Evolutionary conservation across 2,888 invertebrate species (phyloP).

Genomic region (Ethmia dodecea): DNA sequence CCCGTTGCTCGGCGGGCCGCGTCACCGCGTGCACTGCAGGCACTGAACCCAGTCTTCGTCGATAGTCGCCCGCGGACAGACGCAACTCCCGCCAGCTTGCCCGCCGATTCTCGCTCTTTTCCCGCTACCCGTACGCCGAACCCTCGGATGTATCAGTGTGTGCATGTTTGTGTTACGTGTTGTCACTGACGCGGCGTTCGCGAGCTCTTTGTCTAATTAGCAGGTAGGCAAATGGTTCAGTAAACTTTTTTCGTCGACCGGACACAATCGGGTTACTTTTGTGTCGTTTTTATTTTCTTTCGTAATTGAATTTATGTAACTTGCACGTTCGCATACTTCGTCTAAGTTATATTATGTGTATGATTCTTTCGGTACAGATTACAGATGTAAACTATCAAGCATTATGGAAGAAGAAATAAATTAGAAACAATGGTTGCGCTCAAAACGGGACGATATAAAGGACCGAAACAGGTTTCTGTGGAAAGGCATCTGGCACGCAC

Average conservation of each 20-base stretch:
- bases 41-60: slow-evolving; percentile 56
- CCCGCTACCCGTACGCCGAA: slow-evolving; percentile 31
- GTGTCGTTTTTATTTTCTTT: slow-evolving; percentile 29
- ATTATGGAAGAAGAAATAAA: slow-evolving; percentile 26
- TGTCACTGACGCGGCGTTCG: slow-evolving; percentile 56
- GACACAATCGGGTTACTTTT: slow-evolving; percentile 30
- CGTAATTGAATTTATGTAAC: slow-evolving; percentile 37
- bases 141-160: slow-evolving; percentile 48
- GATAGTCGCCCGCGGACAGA: slow-evolving; percentile 55
- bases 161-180: slow-evolving; percentile 59
- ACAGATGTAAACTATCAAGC: slow-evolving; percentile 1
- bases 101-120: slow-evolving; percentile 35
- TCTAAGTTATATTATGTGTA: no score
- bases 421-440: slow-evolving; percentile 51
- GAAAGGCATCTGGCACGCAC: slow-evolving; percentile 67
- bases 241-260: slow-evolving; percentile 39
- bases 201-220: slow-evolving; percentile 70
- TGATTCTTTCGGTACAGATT: slow-evolving; percentile 1
- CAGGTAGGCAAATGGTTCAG: slow-evolving; percentile 66
- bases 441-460: slow-evolving; percentile 44
- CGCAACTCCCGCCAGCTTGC: slow-evolving; percentile 40
- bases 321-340: no score
- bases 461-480: slow-evolving; percentile 63
- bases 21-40: slow-evolving; percentile 21
- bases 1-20: slow-evolving; percentile 42